A percentile compares a stretch with the other conserved stretches of the same genome.
Conservation (phyloP, 2,888 invertebrate species). For the Oligia fasciuncula region DNA sequence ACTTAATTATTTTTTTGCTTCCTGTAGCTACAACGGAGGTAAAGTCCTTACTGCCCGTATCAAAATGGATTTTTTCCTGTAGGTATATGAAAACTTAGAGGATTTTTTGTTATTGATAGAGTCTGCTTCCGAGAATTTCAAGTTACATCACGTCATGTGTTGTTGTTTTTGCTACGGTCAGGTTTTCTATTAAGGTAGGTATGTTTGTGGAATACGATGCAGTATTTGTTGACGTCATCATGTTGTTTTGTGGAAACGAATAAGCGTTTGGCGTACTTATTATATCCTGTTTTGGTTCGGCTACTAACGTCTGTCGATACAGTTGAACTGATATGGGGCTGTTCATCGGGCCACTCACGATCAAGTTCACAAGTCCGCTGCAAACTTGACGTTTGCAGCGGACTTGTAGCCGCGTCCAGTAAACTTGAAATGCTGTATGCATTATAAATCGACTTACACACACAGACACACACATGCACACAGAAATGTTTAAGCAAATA, state of each 20-base stretch:
- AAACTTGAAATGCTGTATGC: too few relatives aligned
- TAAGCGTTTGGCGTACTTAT: background rate
- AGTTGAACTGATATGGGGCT: too few relatives aligned
- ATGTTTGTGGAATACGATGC: constrained; percentile 41
- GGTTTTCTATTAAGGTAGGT: background rate
- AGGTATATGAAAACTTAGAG: background rate
- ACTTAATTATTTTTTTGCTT: background rate
- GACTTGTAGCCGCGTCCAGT: too few relatives aligned
- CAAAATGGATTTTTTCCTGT: background rate
- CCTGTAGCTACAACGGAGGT: background rate
- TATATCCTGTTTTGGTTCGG: background rate
- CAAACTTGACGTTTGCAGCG: too few relatives aligned
- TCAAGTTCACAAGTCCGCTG: too few relatives aligned
- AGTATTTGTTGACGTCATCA: constrained; percentile 35
- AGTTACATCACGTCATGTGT: constrained; percentile 11
- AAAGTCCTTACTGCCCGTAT: background rate
- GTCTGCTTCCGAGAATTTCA: constrained; percentile 14
- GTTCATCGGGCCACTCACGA: too few relatives aligned
- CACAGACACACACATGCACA: too few relatives aligned
- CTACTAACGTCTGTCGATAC: constrained; percentile 1
- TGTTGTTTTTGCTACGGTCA: constrained; percentile 26
- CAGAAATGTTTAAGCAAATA: too few relatives aligned
- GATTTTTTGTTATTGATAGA: background rate
- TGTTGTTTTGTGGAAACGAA: constrained; percentile 14
- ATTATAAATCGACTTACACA: too few relatives aligned